These are phyloP conservation scores for Trichogramma dendrolimi DNA, from an alignment of 2,888 invertebrate species.

Conservation along the genomic window DNA sequence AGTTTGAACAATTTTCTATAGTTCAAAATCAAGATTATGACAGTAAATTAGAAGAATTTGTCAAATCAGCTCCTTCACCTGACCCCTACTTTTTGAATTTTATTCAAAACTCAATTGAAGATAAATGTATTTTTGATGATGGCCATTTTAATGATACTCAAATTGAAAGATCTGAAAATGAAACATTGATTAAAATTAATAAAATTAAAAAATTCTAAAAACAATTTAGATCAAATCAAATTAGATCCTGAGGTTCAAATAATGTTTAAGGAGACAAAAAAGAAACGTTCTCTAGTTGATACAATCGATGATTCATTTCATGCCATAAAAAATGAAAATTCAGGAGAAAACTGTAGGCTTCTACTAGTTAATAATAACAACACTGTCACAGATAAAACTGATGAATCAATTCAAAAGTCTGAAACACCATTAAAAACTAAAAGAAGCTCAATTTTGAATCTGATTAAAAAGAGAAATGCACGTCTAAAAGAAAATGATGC, in stretches of 20 bases:
- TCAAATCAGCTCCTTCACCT: not conserved
- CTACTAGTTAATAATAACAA: not conserved
- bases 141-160: constrained; percentile 12
- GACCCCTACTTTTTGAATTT: constrained; percentile 12
- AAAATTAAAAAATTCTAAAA: not conserved
- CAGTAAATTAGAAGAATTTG: not conserved
- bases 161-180: not conserved
- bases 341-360: not conserved
- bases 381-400: not conserved
- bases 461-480: too few species aligned
- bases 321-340: not conserved
- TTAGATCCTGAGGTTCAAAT: constrained; percentile 6
- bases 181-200: not conserved
- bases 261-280: not conserved
- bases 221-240: not conserved
- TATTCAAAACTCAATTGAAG: constrained; percentile 11
- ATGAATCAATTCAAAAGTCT: not conserved
- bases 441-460: too few species aligned
- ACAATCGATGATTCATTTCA: constrained; percentile 3
- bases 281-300: constrained; percentile 2
- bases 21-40: not conserved
- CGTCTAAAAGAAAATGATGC: too few species aligned
- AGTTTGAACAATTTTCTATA: not conserved
- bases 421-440: not conserved
- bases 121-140: constrained; percentile 4